Conservation (phyloP, 2,888 invertebrate genomes). For the Nephrotoma flavescens region DNA sequence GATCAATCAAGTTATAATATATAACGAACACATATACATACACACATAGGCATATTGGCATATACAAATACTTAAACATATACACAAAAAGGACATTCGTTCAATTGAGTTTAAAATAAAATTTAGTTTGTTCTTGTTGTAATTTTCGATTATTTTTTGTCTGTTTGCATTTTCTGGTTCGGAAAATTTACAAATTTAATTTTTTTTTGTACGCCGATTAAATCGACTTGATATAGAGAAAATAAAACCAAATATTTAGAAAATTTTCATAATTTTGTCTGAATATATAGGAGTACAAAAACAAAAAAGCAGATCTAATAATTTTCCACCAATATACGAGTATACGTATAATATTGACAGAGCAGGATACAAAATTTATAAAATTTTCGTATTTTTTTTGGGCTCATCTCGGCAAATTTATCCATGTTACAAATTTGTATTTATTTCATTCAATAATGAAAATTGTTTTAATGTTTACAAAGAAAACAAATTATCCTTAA, state of each 20-base stretch:
- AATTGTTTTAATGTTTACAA: neutral
- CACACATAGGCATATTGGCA: neutral
- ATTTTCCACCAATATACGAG: neutral
- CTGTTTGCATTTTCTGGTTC: neutral
- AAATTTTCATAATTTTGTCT: neutral
- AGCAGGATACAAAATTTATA: neutral
- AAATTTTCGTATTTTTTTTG: neutral
- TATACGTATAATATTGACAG: neutral
- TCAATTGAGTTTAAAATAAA: neutral
- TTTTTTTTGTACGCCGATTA: neutral
- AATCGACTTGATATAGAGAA: neutral
- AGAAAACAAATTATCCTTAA: neutral
- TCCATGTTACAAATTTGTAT: neutral
- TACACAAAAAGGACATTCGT: neutral
- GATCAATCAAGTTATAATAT: neutral
- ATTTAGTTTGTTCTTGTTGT: neutral
- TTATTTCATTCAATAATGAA: neutral
- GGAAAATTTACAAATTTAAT: neutral
- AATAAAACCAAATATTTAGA: neutral
- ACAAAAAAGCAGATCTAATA: neutral
- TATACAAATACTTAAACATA: neutral
- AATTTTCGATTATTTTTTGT: neutral
- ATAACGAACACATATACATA: neutral
- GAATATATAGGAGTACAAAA: neutral
- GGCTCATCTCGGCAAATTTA: neutral